Evolutionary conservation across 2,797 vertebrate species (phyloP).

Genomic region (Macrochelys suwanniensis): DNA sequence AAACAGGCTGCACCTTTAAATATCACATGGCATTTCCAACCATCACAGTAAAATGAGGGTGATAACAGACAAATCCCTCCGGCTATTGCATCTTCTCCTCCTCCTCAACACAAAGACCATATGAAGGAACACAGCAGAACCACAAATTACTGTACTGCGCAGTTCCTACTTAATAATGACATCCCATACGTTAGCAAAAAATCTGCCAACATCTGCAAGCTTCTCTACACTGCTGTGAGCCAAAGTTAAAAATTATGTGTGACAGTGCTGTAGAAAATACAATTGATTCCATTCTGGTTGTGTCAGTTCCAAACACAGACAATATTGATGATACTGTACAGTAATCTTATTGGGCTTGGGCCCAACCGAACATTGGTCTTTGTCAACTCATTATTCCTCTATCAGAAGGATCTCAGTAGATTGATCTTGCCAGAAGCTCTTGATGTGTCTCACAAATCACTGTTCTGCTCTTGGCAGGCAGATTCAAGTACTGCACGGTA

Average conservation of each 20-base stretch:
- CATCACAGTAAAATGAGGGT: constrained; percentile 72
- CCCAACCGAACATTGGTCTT: constrained; percentile 86
- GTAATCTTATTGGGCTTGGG: constrained; percentile 86
- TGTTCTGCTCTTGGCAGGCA: constrained; percentile 85
- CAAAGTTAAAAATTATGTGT: constrained; percentile 85
- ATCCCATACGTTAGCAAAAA: constrained; percentile 80
- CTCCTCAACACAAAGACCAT: constrained; percentile 63
- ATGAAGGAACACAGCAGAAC: constrained; percentile 72
- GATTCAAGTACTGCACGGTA: constrained; percentile 84
- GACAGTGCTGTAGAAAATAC: constrained; percentile 83
- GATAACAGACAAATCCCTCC: constrained; percentile 68
- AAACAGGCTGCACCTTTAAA: constrained; percentile 60
- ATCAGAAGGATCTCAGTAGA: constrained; percentile 85
- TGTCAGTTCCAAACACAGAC: constrained; percentile 84
- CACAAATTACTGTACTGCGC: constrained; percentile 78
- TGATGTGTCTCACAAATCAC: constrained; percentile 87
- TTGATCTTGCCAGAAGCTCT: constrained; percentile 86
- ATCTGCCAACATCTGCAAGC: constrained; percentile 84
- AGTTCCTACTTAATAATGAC: constrained; percentile 82
- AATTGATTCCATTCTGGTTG: constrained; percentile 85
- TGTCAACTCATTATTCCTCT: constrained; percentile 87
- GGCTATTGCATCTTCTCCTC: constrained; percentile 61
- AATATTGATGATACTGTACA: constrained; percentile 86
- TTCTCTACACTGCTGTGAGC: constrained; percentile 80
- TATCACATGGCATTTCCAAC: constrained; percentile 64